A percentile compares a stretch with the other conserved stretches of the same genome.
phyloP scores from a whole-genome alignment of 2,888 invertebrate species.

The Tiphia femorata region DNA sequence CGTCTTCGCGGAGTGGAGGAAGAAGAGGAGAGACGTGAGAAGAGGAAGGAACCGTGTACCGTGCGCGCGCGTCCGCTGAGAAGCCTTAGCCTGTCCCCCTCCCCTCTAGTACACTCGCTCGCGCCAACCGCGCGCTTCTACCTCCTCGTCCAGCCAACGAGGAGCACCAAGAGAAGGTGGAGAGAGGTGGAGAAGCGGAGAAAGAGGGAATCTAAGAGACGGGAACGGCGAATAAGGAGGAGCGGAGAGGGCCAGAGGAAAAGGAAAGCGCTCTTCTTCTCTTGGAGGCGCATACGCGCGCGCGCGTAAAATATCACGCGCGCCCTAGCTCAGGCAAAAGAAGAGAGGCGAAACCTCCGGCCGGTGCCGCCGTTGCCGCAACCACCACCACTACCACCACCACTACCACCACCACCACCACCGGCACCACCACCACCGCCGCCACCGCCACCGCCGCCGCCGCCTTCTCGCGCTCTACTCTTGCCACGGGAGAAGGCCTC shows the following conservation, averaged over 20 bases:
- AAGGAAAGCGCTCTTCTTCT: not conserved
- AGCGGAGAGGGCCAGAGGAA: conserved; percentile 44
- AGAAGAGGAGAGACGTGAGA: too few species aligned
- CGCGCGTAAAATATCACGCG: not conserved
- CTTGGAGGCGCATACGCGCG: not conserved
- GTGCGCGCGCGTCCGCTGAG: too few species aligned
- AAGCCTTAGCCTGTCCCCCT: too few species aligned
- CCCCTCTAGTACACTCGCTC: too few species aligned
- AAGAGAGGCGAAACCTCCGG: conserved; percentile 30
- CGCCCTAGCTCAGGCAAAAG: not conserved
- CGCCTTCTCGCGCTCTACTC: conserved; percentile 31
- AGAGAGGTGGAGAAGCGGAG: too few species aligned
- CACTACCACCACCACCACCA: conserved; percentile 6
- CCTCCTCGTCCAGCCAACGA: conserved; percentile 14
- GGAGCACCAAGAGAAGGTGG: not conserved
- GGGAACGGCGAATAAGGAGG: too few species aligned
- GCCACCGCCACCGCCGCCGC: conserved; percentile 6
- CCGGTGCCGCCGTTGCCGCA: conserved; percentile 19
- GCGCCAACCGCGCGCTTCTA: conserved; percentile 45
- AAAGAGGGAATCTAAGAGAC: too few species aligned
- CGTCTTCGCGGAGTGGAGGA: not conserved
- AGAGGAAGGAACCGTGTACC: too few species aligned
- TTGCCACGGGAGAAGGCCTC: too few species aligned
- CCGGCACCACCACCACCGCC: conserved; percentile 5
- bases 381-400: not conserved